Percentiles rank a stretch among this genome's conserved stretches.
Conservation (phyloP, 2,888 invertebrate species). For the Opisthograptis luteolata region DNA sequence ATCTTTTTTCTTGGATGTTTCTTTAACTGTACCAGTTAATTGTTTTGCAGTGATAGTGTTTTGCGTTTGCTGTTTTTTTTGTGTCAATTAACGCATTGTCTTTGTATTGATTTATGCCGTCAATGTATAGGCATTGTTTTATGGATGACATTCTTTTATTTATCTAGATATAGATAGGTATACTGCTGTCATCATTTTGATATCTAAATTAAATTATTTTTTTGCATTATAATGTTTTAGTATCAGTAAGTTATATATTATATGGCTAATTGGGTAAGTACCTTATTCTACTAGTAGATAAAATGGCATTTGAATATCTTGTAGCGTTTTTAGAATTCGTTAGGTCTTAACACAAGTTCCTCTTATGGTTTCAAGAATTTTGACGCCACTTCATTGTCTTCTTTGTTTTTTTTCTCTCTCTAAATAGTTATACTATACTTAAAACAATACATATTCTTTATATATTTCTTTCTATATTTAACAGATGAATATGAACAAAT, state of each 20-base stretch:
- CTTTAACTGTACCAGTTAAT: slow-evolving; percentile 10
- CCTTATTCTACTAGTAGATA: not conserved
- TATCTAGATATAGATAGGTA: too few species aligned
- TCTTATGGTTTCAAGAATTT: slow-evolving; percentile 1
- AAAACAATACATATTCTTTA: not conserved
- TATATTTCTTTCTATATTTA: slow-evolving; percentile 9
- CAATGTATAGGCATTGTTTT: not conserved
- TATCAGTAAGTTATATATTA: too few species aligned
- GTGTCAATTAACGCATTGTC: too few species aligned
- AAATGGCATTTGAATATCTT: not conserved
- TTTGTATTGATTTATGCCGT: not conserved
- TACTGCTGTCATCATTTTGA: too few species aligned
- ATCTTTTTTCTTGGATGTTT: slow-evolving; percentile 17
- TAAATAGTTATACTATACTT: not conserved
- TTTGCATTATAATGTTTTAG: too few species aligned
- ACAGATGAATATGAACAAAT: not conserved
- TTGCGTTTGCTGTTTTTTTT: slow-evolving; percentile 4
- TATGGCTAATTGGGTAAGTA: too few species aligned
- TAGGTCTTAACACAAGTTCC: too few species aligned
- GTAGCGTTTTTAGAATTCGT: not conserved
- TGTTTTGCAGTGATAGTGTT: slow-evolving; percentile 14
- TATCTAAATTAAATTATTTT: not conserved
- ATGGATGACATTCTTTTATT: not conserved
- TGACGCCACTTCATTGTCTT: not conserved
- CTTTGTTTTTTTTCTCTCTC: not conserved